Evolutionary conservation across 2,797 vertebrate species (phyloP), one percentile per base, ranked within the genome.

Genomic region (Spinibarbus caldwelli): DNA sequence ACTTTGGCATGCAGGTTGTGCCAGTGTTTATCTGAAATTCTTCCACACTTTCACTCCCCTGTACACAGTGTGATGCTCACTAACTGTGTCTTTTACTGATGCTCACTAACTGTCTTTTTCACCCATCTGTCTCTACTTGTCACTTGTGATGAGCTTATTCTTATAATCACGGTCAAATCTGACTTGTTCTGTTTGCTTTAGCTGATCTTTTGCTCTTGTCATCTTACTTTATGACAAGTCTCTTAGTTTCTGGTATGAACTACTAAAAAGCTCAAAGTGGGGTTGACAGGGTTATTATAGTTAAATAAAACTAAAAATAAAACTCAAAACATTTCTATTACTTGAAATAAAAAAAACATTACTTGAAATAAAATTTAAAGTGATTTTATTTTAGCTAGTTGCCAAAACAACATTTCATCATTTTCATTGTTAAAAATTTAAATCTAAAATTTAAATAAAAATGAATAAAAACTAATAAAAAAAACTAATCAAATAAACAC

Each of bases 1-100:
- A 78, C 66, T 91, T 82, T 88, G 84, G 79, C 91, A 91, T 83
- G 82, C 43, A 89, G 87, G 76, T 73, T 82, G 45, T 70, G 86
- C 66, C 79, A 36, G 59, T 84, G 9, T 78, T 90, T 90, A 87
- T 91, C 87, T 76, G 72, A 87, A 64, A 70, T 26, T 86, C 41
- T 85, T 70, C 78, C 76, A 84, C 64, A 83, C 73, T 54, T 54
- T 75, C 57, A 85, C 85, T 90, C 86, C 80, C 78, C 62, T 17
- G 66, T 54, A n/a, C 17, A 19, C 9, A 64, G 45, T 81, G 71
- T 57, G 57, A 87, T 41, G 36, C 57, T 83, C 36, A 17, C 47
- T 34, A 62, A 68, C 19, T 34, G 14, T 84, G 21, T 75, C 49
- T 67, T 31, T 73, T n/a, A 76, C 71, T 57, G 57, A 87, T 49